Evolutionary conservation across 1,140 invertebrate genomes (phyloP).

Genomic region (Steinernema khuongi): DNA sequence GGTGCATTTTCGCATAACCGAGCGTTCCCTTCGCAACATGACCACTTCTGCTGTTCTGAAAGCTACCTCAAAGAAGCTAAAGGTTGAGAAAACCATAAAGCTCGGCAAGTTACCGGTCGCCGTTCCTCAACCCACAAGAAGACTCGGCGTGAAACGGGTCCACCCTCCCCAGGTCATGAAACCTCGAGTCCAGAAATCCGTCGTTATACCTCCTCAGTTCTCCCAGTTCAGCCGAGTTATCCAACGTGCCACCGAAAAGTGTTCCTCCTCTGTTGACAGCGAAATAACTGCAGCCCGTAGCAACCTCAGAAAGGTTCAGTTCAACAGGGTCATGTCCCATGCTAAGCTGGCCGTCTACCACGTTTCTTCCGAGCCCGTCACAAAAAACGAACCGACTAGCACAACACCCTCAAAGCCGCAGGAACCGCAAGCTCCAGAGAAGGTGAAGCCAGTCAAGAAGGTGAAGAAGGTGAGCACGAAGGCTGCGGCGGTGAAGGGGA

Average conservation of each 20-base stretch:
- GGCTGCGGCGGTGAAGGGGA: background rate
- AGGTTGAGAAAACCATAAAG: background rate
- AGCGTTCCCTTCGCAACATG: background rate
- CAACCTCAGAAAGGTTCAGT: background rate
- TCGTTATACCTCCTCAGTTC: background rate
- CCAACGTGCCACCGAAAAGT: background rate
- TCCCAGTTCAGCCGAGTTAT: background rate
- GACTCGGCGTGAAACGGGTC: background rate
- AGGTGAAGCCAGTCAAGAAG: background rate
- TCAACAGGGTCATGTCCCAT: background rate
- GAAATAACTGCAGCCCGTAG: background rate
- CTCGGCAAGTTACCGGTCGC: background rate
- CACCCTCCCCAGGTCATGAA: background rate
- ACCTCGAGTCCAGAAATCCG: background rate
- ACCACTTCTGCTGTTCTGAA: background rate
- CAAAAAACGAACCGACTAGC: background rate
- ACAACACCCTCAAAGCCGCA: too few species aligned
- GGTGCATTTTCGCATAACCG: background rate
- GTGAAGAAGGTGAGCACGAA: background rate
- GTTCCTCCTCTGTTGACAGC: background rate
- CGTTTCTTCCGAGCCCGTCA: background rate
- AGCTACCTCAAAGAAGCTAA: background rate
- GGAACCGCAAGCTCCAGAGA: background rate
- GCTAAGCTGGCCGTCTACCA: background rate
- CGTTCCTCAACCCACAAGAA: background rate